phyloP scores from a whole-genome alignment of 2,797 vertebrate genomes.

The Hypotaenidia philippensis region DNA sequence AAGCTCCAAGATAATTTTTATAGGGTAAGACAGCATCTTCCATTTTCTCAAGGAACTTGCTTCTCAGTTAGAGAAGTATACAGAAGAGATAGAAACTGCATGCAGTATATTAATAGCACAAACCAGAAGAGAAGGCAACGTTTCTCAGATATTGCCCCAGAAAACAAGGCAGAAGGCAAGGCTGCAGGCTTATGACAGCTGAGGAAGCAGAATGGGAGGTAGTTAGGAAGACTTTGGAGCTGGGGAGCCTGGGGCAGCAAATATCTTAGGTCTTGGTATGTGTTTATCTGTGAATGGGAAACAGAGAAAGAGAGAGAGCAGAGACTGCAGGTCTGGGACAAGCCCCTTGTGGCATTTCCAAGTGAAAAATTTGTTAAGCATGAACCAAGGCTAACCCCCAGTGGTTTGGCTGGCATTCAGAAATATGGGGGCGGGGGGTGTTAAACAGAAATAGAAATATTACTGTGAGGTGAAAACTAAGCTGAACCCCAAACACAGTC shows the following conservation, averaged over 20 bases:
- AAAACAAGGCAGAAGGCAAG: not conserved
- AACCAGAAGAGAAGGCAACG: not conserved
- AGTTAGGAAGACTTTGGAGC: not conserved
- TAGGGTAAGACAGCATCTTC: not conserved
- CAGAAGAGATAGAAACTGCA: not conserved
- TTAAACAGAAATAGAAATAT: not conserved
- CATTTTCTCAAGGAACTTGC: not conserved
- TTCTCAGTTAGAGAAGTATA: not conserved
- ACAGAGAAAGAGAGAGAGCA: not conserved
- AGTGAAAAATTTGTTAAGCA: not conserved
- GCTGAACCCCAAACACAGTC: not conserved
- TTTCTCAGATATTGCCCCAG: not conserved
- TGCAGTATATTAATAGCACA: not conserved
- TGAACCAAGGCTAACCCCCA: not conserved
- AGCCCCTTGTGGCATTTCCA: not conserved
- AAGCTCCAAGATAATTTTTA: not conserved
- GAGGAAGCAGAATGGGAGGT: not conserved
- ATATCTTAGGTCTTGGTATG: not conserved
- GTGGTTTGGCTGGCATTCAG: not conserved
- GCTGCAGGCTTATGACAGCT: not conserved
- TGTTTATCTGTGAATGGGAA: not conserved
- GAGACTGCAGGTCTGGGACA: not conserved
- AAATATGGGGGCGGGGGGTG: accelerated
- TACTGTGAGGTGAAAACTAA: not conserved
- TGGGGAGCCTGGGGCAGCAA: not conserved